phyloP scores from a whole-genome alignment of 1,140 invertebrate species.

The Ips typographus region DNA sequence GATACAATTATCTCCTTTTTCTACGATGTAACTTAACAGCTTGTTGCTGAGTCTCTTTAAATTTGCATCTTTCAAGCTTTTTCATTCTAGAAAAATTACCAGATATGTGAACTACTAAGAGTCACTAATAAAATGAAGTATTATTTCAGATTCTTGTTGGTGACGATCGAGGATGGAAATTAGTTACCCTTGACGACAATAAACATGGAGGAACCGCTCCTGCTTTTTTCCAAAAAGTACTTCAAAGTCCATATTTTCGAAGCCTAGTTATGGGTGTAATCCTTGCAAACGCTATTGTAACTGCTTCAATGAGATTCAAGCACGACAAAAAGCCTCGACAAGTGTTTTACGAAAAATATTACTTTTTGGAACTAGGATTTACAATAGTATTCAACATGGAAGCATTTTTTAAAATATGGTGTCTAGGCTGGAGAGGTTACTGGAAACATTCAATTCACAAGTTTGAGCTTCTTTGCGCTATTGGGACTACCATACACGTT shows the following conservation, averaged over 20 bases:
- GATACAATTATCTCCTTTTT: no score
- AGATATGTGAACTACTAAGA: background rate
- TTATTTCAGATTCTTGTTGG: conserved; percentile 77
- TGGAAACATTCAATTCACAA: conserved; percentile 97
- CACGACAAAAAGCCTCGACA: conserved; percentile 81
- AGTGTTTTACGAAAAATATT: conserved; percentile 88
- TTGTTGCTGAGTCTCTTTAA: no score
- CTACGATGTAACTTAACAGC: no score
- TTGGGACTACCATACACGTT: conserved; percentile 95
- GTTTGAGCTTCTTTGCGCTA: conserved; percentile 91
- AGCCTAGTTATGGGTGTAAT: conserved; percentile 93
- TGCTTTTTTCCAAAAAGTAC: conserved; percentile 80
- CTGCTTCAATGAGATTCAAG: conserved; percentile 95
- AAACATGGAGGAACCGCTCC: conserved; percentile 89
- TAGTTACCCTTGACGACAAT: conserved; percentile 93
- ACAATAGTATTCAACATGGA: conserved; percentile 95
- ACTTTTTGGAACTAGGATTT: conserved; percentile 94
- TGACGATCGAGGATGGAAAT: conserved; percentile 88
- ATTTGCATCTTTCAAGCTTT: no score
- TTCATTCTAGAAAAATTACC: background rate
- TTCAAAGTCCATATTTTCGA: conserved; percentile 90
- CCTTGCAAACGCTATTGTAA: conserved; percentile 91
- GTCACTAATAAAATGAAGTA: background rate
- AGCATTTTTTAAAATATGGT: conserved; percentile 97
- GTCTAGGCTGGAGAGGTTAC: conserved; percentile 91